Evolutionary conservation across 2,113 vertebrate species (phyloP).

Genomic region (Chrysemys picta): DNA sequence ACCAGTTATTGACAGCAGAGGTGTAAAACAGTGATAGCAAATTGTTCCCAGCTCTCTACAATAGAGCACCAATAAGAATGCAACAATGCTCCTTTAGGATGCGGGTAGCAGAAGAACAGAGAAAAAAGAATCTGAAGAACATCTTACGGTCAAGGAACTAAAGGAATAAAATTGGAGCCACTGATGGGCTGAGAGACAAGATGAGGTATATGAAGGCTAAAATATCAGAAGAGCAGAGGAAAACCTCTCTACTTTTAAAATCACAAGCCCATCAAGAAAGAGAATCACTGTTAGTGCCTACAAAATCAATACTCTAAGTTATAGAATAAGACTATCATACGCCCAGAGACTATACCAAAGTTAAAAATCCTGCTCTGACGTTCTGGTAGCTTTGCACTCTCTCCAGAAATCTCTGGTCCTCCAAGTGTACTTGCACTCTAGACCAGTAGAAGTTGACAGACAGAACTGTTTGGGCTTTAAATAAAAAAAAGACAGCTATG

Average conservation of each 20-base stretch:
- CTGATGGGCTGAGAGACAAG: neutral
- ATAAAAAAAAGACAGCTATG: neutral
- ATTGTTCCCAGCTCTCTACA: too few relatives aligned
- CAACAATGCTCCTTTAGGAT: neutral
- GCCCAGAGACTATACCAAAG: neutral
- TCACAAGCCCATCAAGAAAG: neutral
- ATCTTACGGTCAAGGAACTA: neutral
- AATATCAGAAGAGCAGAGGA: neutral
- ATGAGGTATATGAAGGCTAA: neutral
- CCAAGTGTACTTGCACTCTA: neutral
- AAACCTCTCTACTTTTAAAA: neutral
- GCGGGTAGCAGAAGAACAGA: neutral
- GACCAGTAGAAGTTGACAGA: neutral
- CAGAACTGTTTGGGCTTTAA: neutral
- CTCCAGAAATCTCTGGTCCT: neutral
- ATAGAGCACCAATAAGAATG: too few relatives aligned
- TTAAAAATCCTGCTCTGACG: too few relatives aligned
- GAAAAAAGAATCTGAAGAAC: neutral
- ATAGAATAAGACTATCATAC: neutral
- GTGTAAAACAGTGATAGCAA: too few relatives aligned
- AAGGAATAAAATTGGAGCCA: neutral
- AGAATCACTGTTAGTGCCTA: neutral
- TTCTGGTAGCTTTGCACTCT: neutral
- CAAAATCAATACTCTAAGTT: neutral
- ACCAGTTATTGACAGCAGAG: too few relatives aligned